Evolutionary conservation across 2,888 invertebrate genomes (phyloP).

Genomic region (Dolomedes plantarius): DNA sequence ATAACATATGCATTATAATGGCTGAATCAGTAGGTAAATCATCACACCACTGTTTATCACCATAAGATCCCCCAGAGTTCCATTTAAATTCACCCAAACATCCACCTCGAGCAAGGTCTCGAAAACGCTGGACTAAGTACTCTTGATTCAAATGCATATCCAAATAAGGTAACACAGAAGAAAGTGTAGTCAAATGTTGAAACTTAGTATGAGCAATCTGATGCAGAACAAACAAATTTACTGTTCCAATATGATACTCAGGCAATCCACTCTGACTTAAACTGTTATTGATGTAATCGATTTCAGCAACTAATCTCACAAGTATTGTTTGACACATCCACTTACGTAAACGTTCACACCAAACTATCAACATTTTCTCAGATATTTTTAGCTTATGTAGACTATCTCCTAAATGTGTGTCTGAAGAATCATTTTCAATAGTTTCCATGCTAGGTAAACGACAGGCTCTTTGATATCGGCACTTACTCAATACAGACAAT

Average conservation of each 20-base stretch:
- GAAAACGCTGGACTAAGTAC: slow-evolving; percentile 87
- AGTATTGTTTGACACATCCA: slow-evolving; percentile 92
- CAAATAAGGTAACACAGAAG: slow-evolving; percentile 85
- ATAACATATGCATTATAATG: slow-evolving; percentile 89
- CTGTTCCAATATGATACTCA: slow-evolving; percentile 78
- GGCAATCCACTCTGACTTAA: slow-evolving; percentile 83
- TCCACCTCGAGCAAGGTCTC: slow-evolving; percentile 87
- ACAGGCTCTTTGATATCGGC: slow-evolving; percentile 67
- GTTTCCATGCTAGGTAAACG: slow-evolving; percentile 58
- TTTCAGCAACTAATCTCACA: slow-evolving; percentile 84
- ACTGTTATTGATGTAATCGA: slow-evolving; percentile 83
- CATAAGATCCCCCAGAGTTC: slow-evolving; percentile 86
- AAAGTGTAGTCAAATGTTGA: slow-evolving; percentile 80
- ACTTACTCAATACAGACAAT: slow-evolving; percentile 49
- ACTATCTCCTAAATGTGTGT: slow-evolving; percentile 41
- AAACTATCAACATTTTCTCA: slow-evolving; percentile 84
- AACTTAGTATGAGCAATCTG: slow-evolving; percentile 82
- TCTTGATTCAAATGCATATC: slow-evolving; percentile 90
- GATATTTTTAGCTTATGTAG: slow-evolving; percentile 81
- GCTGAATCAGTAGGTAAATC: slow-evolving; percentile 91
- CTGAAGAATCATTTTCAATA: slow-evolving; percentile 63
- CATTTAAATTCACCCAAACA: slow-evolving; percentile 93
- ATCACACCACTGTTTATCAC: slow-evolving; percentile 87
- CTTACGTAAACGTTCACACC: slow-evolving; percentile 83
- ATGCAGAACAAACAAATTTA: slow-evolving; percentile 85